Percentiles rank a stretch among this genome's conserved stretches.
Evolutionary conservation across 2,888 invertebrate species (phyloP).

Genomic region (Habroteleia sp.): DNA sequence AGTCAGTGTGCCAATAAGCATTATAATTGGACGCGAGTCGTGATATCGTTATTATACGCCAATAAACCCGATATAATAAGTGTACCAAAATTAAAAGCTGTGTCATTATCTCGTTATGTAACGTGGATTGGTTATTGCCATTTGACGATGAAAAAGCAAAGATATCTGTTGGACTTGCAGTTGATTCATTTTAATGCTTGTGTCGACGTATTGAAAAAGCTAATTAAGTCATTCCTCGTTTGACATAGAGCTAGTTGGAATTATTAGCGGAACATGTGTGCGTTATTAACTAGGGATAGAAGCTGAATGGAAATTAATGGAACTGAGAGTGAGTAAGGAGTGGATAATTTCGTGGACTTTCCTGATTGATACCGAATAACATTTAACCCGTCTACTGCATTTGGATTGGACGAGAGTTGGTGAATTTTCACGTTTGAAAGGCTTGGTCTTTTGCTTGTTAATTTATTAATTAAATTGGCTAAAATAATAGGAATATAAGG

Average conservation of each 20-base stretch:
- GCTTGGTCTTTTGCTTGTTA: neutral
- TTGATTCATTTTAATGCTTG: slow-evolving; percentile 27
- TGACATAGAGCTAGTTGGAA: neutral
- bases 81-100: slow-evolving; percentile 46
- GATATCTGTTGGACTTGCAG: neutral
- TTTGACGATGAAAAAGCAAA: slow-evolving; percentile 19
- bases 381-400: slow-evolving; percentile 19
- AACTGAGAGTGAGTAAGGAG: neutral
- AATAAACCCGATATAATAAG: slow-evolving; percentile 53
- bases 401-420: slow-evolving; percentile 21
- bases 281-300: slow-evolving; percentile 17
- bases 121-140: slow-evolving; percentile 7
- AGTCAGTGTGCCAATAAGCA: slow-evolving; percentile 45
- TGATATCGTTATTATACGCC: slow-evolving; percentile 57
- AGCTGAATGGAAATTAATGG: slow-evolving; percentile 40
- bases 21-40: slow-evolving; percentile 57
- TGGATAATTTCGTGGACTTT: slow-evolving; percentile 16
- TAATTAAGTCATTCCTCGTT: slow-evolving; percentile 35
- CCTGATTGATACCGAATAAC: slow-evolving; percentile 17
- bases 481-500: no score
- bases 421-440: slow-evolving; percentile 16
- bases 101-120: slow-evolving; percentile 34
- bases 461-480: no score
- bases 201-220: slow-evolving; percentile 24
- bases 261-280: slow-evolving; percentile 39